These are phyloP conservation scores for Brachypterus glaber DNA, from an alignment of 2,888 invertebrate genomes.

Conservation along the genomic window DNA sequence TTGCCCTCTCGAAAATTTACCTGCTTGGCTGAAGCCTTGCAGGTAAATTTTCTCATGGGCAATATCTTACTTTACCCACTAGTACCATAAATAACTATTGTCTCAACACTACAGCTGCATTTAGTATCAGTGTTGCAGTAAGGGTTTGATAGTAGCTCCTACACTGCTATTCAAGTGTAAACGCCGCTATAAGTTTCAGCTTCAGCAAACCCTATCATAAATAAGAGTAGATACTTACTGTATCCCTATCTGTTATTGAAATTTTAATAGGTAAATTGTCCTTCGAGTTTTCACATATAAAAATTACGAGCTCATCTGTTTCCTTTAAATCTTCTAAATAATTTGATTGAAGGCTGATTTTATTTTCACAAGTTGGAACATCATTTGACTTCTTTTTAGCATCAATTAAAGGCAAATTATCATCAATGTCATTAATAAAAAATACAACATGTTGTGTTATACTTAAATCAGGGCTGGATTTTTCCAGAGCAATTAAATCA, in stretches of 20 bases:
- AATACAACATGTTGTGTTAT: constrained; percentile 28
- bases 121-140: no score
- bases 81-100: no score
- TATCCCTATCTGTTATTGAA: constrained; percentile 39
- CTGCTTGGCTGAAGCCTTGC: no score
- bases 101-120: no score
- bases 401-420: constrained; percentile 50
- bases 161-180: no score
- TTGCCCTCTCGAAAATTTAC: no score
- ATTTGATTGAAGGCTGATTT: no score
- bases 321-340: background rate
- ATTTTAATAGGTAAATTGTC: constrained; percentile 43
- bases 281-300: constrained; percentile 47
- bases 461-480: constrained; percentile 23
- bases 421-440: constrained; percentile 51
- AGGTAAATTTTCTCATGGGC: no score
- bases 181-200: constrained; percentile 4
- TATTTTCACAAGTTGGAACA: no score
- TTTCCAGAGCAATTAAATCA: constrained; percentile 34
- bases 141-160: no score
- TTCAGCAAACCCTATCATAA: constrained; percentile 9
- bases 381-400: background rate
- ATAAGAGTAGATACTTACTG: constrained; percentile 27
- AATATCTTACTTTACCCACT: no score
- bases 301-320: constrained; percentile 30